These are phyloP conservation scores for Fregetta grallaria DNA, from an alignment of 2,113 vertebrate species.

Conservation along the genomic window DNA sequence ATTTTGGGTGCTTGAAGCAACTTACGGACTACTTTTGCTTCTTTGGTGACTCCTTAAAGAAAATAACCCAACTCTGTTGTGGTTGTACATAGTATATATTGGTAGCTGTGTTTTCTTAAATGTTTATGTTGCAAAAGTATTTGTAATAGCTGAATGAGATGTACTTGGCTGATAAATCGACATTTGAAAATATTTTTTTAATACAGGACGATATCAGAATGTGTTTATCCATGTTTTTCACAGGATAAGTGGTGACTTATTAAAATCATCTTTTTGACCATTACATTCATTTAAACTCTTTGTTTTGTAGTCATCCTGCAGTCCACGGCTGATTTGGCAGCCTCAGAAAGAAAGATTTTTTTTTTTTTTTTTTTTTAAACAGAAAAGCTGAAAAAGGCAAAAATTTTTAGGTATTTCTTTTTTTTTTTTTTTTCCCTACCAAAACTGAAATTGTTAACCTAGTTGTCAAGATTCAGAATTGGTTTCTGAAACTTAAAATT, in stretches of 20 bases:
- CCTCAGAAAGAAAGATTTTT: background rate
- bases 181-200: background rate
- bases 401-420: background rate
- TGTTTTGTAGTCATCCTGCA: background rate
- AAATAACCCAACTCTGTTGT: background rate
- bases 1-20: background rate
- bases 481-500: background rate
- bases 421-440: rapidly evolving
- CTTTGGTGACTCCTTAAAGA: background rate
- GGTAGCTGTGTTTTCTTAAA: background rate
- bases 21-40: background rate
- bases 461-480: background rate
- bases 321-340: background rate
- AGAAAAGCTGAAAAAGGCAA: background rate
- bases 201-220: background rate
- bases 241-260: background rate
- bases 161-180: background rate
- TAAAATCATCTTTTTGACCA: background rate
- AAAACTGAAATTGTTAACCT: background rate
- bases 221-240: background rate
- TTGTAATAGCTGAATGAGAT: background rate
- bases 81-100: background rate
- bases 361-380: background rate
- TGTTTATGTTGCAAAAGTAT: background rate
- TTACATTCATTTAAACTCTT: background rate